phyloP scores from a whole-genome alignment of 2,888 invertebrate species.

The Latrodectus hesperus region DNA sequence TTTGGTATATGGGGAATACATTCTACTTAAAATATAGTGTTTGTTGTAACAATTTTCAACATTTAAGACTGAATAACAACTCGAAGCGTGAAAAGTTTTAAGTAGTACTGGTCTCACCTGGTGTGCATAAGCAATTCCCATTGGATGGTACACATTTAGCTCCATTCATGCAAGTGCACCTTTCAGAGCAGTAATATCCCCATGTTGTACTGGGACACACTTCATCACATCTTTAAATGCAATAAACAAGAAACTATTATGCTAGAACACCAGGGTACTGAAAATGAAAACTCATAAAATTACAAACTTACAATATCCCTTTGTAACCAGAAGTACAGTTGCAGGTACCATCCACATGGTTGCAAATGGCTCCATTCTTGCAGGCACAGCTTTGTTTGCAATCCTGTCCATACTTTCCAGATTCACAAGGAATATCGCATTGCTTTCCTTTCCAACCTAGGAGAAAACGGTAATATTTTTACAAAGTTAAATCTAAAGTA shows the following conservation, averaged over 20 bases:
- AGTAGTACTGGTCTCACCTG: not conserved
- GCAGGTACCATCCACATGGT: constrained; percentile 34
- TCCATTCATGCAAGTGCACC: constrained; percentile 16
- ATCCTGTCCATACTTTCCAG: constrained; percentile 6
- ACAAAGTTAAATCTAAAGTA: too few species aligned
- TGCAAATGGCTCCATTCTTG: constrained; percentile 22
- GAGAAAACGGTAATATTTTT: not conserved
- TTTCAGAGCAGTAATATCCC: not conserved
- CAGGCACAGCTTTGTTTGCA: constrained; percentile 29
- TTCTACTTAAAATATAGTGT: too few species aligned
- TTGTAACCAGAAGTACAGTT: constrained; percentile 25
- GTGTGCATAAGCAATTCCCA: constrained; percentile 19
- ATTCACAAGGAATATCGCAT: constrained; percentile 12
- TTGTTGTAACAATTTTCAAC: too few species aligned
- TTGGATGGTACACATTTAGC: not conserved
- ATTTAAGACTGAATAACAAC: too few species aligned
- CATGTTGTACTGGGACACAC: not conserved
- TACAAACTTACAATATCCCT: constrained; percentile 18
- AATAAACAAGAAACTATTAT: not conserved
- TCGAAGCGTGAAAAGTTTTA: too few species aligned
- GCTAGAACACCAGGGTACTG: too few species aligned
- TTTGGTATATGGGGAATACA: too few species aligned
- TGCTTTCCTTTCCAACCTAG: constrained; percentile 23
- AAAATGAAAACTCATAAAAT: too few species aligned
- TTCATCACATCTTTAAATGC: constrained; percentile 1